Evolutionary conservation across 1,140 invertebrate genomes (phyloP).

Genomic region (Aleiodes sp.): DNA sequence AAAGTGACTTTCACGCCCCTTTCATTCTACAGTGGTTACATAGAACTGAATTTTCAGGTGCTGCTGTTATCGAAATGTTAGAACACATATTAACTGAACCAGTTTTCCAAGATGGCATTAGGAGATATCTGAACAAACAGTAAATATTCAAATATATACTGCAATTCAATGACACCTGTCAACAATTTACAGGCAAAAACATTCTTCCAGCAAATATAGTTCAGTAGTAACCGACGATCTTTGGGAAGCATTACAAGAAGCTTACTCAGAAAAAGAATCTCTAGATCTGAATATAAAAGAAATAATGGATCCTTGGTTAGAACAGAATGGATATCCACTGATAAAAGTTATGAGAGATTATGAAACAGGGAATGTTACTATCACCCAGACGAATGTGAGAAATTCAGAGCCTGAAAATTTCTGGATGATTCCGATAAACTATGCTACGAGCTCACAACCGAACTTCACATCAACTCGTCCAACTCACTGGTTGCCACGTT

Average conservation of each 20-base stretch:
- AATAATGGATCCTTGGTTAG: constrained; percentile 72
- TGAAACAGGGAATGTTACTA: constrained; percentile 15
- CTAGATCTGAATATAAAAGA: constrained; percentile 64
- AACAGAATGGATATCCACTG: constrained; percentile 70
- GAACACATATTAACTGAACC: constrained; percentile 63
- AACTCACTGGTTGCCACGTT: constrained; percentile 54
- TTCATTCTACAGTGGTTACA: no score
- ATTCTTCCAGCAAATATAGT: constrained; percentile 64
- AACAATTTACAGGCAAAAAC: not conserved
- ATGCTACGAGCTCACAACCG: constrained; percentile 49
- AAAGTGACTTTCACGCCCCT: no score
- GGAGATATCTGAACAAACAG: constrained; percentile 57
- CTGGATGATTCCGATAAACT: constrained; percentile 68
- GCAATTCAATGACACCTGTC: not conserved
- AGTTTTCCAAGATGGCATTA: constrained; percentile 59
- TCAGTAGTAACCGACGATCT: constrained; percentile 87
- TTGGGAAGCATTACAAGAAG: constrained; percentile 75
- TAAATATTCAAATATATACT: constrained; percentile 45
- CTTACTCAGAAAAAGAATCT: constrained; percentile 52
- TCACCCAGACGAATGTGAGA: constrained; percentile 9
- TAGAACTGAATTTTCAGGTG: constrained; percentile 59
- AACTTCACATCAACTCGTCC: constrained; percentile 56
- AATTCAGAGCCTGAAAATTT: constrained; percentile 1
- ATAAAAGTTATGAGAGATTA: constrained; percentile 59
- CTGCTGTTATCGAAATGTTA: constrained; percentile 66